Conservation (phyloP, 2,888 invertebrate genomes). For the Lasioglossum vierecki region DNA sequence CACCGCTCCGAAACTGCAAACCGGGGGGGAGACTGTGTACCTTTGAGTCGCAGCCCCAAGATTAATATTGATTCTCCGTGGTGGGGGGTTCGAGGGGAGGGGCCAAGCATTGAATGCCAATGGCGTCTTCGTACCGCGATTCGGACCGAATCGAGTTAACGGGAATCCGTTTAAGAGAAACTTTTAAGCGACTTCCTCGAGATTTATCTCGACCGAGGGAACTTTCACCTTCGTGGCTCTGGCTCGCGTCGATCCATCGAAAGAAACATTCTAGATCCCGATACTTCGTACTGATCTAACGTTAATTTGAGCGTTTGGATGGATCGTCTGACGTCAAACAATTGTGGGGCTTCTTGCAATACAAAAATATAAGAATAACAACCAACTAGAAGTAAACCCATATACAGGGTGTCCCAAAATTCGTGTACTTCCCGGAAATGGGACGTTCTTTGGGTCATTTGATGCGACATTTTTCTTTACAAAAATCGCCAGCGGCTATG, state of each 20-base stretch:
- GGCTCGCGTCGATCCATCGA: background rate
- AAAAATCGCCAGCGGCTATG: too few relatives aligned
- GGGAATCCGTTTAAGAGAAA: constrained; percentile 51
- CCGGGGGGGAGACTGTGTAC: background rate
- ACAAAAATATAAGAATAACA: too few relatives aligned
- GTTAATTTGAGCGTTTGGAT: too few relatives aligned
- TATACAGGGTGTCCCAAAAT: too few relatives aligned
- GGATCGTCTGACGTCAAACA: too few relatives aligned
- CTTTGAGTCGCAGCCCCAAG: constrained; percentile 6
- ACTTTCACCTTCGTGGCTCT: constrained; percentile 35
- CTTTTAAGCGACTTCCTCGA: constrained; percentile 48
- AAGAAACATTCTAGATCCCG: background rate
- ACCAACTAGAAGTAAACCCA: background rate
- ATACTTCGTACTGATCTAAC: background rate
- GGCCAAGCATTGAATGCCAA: constrained; percentile 25
- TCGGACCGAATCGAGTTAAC: constrained; percentile 43
- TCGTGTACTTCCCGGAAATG: too few relatives aligned
- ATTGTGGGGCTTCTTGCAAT: too few relatives aligned
- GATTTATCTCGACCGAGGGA: constrained; percentile 37
- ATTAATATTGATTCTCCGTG: constrained; percentile 45
- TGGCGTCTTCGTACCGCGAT: constrained; percentile 17
- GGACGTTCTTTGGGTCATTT: too few relatives aligned
- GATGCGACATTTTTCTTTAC: too few relatives aligned
- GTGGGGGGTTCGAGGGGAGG: background rate
- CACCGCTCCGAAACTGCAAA: background rate